Base-by-base conservation (phyloP, 2,797 vertebrate species). In the Paguma larvata region DNA sequence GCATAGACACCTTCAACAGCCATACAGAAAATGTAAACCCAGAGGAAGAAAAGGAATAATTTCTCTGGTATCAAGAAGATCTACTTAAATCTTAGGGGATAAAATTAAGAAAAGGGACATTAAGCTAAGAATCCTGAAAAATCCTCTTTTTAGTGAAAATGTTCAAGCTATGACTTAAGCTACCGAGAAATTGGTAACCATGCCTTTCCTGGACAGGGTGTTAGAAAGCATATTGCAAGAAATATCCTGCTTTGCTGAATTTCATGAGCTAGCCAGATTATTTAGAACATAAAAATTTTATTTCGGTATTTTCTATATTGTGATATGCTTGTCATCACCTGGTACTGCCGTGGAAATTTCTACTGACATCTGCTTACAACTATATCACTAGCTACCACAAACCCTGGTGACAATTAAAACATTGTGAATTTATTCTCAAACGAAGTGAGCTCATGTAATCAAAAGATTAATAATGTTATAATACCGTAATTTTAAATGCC, bases 331-430 rank as follows among this genome's bases (percentile, higher is more conserved):
- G 97, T 98, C 97, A 97, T 95, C 95, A 95, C 97, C 90, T 97
- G 63, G 72, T 86, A 65, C 87, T 94, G 94, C 79, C 82, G 86
- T 0, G 87, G 88, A 95, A 92, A 94, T 96, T 95, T 96, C 85
- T 92, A 46, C 89, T 97, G 53, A 85, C 88, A 96, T 97, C 56
- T 95, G 95, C 88, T 97, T 97, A 93, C 63, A 86, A 82, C 92
- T 95, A 44, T 96, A 79, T 95, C 32, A 41, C 56, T 75, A 92
- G 85, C 85, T 96, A 95, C 77, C 94, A 92, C 95, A 95, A 80
- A 94, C n/a, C 32, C 48, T 96, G 38, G 87, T 97, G 97, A 95
- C 97, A 97, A 97, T 98, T 98, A 98, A 97, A 97, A 97, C 97
- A 97, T 10, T 96, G 97, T 92, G 82, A 98, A 98, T 98, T 97